These are phyloP conservation scores for Smithornis capensis DNA, from an alignment of 2,113 vertebrate genomes.

Conservation along the genomic window DNA sequence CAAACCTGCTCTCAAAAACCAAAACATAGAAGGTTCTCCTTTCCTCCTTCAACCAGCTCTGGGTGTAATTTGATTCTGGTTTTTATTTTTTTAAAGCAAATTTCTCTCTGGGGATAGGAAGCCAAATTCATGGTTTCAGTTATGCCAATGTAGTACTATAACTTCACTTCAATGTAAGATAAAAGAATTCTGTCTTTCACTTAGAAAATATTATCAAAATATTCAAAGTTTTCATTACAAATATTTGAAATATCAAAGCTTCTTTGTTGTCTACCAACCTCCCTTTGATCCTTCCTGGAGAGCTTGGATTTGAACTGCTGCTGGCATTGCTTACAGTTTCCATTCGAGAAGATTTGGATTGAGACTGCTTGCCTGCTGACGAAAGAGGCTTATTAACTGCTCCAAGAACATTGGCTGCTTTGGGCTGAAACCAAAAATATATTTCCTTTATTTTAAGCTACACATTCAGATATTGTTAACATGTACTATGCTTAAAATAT, in stretches of 20 bases:
- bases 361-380: conserved; percentile 92
- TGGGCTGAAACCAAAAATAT: conserved; percentile 84
- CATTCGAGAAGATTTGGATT: conserved; percentile 96
- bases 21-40: neutral
- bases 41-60: neutral
- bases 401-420: conserved; percentile 95
- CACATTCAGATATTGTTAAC: conserved; percentile 4
- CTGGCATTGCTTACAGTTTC: conserved; percentile 97
- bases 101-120: neutral
- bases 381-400: conserved; percentile 97
- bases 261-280: conserved; percentile 76
- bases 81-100: neutral
- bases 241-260: conserved; percentile 49
- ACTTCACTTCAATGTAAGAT: neutral
- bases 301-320: conserved; percentile 93
- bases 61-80: neutral
- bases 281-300: conserved; percentile 93
- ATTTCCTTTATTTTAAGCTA: conserved; percentile 55
- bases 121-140: neutral
- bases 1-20: neutral
- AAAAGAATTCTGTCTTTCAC: neutral
- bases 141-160: neutral
- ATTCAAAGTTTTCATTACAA: conserved; percentile 39
- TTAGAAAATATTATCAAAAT: neutral
- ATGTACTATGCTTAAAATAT: conserved; percentile 19